These are phyloP conservation scores for Budorcas taxicolor DNA, from an alignment of 2,113 vertebrate species.

Conservation along the genomic window DNA sequence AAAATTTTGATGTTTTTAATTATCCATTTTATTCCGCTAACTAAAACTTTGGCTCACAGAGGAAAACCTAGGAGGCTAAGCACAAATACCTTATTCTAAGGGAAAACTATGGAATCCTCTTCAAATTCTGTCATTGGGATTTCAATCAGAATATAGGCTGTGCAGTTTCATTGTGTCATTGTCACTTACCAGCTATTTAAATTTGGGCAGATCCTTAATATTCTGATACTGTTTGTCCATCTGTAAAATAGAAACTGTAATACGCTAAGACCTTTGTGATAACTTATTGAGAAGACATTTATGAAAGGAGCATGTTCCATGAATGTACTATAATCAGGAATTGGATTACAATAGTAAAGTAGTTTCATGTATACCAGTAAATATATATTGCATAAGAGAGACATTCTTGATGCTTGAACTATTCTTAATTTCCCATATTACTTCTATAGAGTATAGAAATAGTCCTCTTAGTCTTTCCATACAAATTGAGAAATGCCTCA, in stretches of 20 bases:
- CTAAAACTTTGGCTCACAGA: background rate
- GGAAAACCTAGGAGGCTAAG: background rate
- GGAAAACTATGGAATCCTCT: background rate
- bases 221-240: background rate
- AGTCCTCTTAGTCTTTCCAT: background rate
- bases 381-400: background rate
- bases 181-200: background rate
- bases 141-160: background rate
- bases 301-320: background rate
- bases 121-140: background rate
- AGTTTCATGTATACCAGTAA: background rate
- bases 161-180: background rate
- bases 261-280: background rate
- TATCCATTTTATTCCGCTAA: conserved; percentile 18
- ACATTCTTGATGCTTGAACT: background rate
- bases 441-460: background rate
- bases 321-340: background rate
- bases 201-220: background rate
- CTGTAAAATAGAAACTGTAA: background rate
- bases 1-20: conserved; percentile 3
- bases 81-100: background rate
- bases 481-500: background rate
- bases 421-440: background rate
- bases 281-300: background rate
- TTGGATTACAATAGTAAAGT: background rate